phyloP scores from a whole-genome alignment of 2,113 vertebrate genomes.

The Syngnathoides biaculeatus region DNA sequence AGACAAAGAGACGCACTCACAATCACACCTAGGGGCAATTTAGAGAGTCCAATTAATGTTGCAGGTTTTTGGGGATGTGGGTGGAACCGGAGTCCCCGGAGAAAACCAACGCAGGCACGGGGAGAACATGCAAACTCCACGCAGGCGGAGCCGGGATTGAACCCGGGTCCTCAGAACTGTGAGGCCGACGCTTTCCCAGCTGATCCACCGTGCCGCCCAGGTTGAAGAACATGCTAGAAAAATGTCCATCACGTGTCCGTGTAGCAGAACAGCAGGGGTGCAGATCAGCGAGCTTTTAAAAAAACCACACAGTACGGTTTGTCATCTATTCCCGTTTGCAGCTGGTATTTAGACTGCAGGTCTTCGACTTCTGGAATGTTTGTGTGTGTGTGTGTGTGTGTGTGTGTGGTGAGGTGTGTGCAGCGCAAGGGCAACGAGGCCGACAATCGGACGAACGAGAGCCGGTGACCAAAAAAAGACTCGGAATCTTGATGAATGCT shows the following conservation, averaged over 20 bases:
- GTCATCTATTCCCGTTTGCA: slow-evolving; percentile 12
- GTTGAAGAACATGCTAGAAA: neutral
- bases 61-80: no score
- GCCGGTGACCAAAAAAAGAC: slow-evolving; percentile 35
- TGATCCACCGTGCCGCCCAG: no score
- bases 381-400: slow-evolving; percentile 18
- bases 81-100: no score
- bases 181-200: no score
- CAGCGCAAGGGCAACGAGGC: slow-evolving; percentile 25
- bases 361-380: slow-evolving; percentile 37
- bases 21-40: no score
- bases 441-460: slow-evolving; percentile 25
- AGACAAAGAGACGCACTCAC: no score
- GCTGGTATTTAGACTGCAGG: slow-evolving; percentile 30
- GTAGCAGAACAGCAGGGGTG: neutral
- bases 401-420: slow-evolving; percentile 28
- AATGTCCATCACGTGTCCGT: neutral
- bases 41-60: no score
- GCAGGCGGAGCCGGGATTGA: no score
- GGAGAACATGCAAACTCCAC: no score
- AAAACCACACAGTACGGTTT: slow-evolving; percentile 15
- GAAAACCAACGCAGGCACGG: no score
- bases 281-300: neutral
- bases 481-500: slow-evolving; percentile 45
- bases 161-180: no score